Evolutionary conservation across 2,113 vertebrate species (phyloP), one percentile per base, ranked within the genome.

Genomic region (Malurus cyaneus): DNA sequence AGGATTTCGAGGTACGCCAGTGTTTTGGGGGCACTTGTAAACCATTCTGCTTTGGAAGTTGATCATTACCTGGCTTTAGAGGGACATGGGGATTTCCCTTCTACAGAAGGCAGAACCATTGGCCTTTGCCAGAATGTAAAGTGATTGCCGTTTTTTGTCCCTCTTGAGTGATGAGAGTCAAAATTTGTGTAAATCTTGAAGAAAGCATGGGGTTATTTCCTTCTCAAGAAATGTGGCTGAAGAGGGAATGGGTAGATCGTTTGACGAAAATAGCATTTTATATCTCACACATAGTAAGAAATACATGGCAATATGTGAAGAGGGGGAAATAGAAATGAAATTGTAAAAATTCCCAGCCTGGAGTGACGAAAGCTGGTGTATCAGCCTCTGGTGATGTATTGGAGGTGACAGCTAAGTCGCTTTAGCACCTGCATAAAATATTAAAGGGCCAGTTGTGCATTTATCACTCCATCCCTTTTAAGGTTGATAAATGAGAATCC

Each of bases 1-100:
- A 93, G 99, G 99, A 84, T 99, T 99, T 97, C 98, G 99, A 98
- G 99, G 99, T 99, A 98, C 41, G 96, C 39, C 19, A 12, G 60
- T 59, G 83, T 87, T 77, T 71, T 18, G 14, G 21, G 73, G 64
- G 6, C 57, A 36, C 17, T 53, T 84, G 13, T 69, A 36, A 86
- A 84, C 72, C 31, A 41, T 89, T 94, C 44, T 93, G 39, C 60
- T 88, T 25, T 80, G 52, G 29, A 85, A 70, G 21, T 47, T 86
- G 34, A n/a, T 76, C 19, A 1, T 67, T 80, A 25, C 19, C 8
- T 54, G 0, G 39, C n/a, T 70, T 71, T 67, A 41, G 70, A 86
- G 46, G 74, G 46, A 54, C 18, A 2, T n/a, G 15, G 36, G 69
- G 21, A 32, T 85, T 79, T 91, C 50, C 44, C 36, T 94, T 70